Base-by-base conservation (phyloP, 2,113 vertebrate genomes). In the Acrocephalus arundinaceus region DNA sequence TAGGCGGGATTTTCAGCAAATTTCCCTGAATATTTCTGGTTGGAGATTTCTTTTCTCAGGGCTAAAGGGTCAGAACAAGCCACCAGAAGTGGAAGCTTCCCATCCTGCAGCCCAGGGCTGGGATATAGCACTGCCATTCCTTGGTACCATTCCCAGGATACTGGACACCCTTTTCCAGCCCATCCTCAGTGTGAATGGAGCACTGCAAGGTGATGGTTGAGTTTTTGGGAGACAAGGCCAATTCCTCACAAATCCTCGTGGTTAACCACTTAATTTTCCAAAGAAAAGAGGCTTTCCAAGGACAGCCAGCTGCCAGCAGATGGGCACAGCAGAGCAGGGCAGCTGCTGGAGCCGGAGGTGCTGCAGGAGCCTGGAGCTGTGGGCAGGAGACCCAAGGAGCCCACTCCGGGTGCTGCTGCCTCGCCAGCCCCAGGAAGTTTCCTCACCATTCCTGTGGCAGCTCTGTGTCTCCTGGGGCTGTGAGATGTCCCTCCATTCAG, bases 1-100 rank as follows among this genome's bases (percentile, higher is more conserved):
- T 93, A 71, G 59, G 33, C 1, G 6, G 90, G 91, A 96, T 94
- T 95, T 95, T 82, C 90, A 91, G 93, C 62, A 94, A 57, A 68
- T 94, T 94, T 68, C 75, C 41, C 62, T 37, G 41, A 75, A 37
- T 63, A 37, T 27, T 76, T 70, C 28, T 45, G 8, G 24, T 5
- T 41, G 78, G 71, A 90, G 67, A 35, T 11, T n/a, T 78, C 79
- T 74, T 51, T 39, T 61, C 78, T 9, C 35, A 20, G 58, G 57
- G 48, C 30, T 63, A 35, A n/a, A 85, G 23, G 43, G 21, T 33
- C 33, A 51, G 49, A 48, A 67, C 2, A 7, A 55, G 39, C 31
- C 77, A 18, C 0, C 10, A 78, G 73, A 59, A 77, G 39, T 0
- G 39, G 78, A 41, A 52, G 49, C 23, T 65, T 68, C 86, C 35